phyloP scores from a whole-genome alignment of 2,113 vertebrate genomes.

The Dolichallabes microphthalmus region DNA sequence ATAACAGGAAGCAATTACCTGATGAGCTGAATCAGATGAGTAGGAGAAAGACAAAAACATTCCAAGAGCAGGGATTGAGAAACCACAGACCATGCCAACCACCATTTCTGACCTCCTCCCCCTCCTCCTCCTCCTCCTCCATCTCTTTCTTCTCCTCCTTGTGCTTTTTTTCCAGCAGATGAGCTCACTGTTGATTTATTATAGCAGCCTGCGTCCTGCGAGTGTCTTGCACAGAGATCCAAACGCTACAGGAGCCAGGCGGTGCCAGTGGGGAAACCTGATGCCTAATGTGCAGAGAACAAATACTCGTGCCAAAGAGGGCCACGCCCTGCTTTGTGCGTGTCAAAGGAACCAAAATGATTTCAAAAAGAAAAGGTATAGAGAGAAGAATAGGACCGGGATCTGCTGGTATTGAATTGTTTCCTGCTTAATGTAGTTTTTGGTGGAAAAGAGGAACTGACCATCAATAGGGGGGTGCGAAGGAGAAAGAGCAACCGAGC shows the following conservation, averaged over 20 bases:
- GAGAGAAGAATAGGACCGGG: neutral
- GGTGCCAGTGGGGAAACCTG: constrained; percentile 36
- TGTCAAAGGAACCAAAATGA: constrained; percentile 18
- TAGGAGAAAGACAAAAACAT: neutral
- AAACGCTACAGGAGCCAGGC: constrained; percentile 28
- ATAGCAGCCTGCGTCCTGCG: constrained; percentile 11
- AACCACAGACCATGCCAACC: neutral
- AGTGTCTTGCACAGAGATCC: constrained; percentile 14
- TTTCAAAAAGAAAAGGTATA: neutral
- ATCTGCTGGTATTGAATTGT: neutral
- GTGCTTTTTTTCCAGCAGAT: neutral
- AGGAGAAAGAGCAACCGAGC: neutral
- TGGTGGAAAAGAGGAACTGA: neutral
- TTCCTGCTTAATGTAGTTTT: neutral
- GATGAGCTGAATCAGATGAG: constrained; percentile 5
- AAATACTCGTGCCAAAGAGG: constrained; percentile 14
- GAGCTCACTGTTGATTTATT: constrained; percentile 35
- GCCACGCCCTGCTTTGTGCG: constrained; percentile 21
- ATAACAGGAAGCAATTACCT: constrained; percentile 2
- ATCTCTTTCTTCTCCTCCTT: neutral
- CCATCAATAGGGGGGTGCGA: neutral
- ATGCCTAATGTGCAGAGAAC: constrained; percentile 26
- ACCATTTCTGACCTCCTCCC: neutral
- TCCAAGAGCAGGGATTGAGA: neutral
- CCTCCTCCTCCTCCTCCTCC: neutral